Evolutionary conservation across 2,113 vertebrate species (phyloP).

Genomic region (Castor canadensis): DNA sequence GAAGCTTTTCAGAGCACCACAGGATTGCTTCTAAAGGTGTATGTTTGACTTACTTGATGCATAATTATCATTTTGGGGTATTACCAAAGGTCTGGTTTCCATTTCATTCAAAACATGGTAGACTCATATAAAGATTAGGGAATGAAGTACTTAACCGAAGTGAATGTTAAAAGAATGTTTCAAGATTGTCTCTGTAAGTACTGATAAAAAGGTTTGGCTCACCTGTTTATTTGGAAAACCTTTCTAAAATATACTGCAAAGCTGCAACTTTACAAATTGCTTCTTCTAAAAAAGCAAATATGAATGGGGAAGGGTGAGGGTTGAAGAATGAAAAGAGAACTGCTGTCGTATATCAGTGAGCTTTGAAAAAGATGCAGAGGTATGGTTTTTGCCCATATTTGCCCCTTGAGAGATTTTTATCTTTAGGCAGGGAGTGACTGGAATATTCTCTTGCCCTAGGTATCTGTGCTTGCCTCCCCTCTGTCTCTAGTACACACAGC

Average conservation of each 20-base stretch:
- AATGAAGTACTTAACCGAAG: background rate
- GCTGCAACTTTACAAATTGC: background rate
- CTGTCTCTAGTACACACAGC: background rate
- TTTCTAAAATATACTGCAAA: background rate
- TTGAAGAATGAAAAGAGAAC: background rate
- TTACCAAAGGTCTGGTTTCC: conserved; percentile 1
- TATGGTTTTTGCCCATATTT: background rate
- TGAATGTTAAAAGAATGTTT: background rate
- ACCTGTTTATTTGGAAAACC: background rate
- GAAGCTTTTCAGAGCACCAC: background rate
- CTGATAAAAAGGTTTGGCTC: background rate
- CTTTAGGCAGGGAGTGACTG: background rate
- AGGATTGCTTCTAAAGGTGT: background rate
- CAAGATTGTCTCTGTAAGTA: background rate
- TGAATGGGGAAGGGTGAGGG: background rate
- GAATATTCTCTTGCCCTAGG: background rate
- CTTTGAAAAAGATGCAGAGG: too few relatives aligned
- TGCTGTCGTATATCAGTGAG: background rate
- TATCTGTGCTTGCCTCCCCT: background rate
- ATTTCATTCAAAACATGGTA: background rate
- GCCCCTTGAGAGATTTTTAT: background rate
- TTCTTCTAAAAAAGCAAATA: background rate
- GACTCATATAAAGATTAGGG: background rate
- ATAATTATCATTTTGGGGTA: background rate
- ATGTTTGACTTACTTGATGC: background rate